Evolutionary conservation across 1,140 invertebrate species (phyloP).

Genomic region (Pseudomyrmex pallidus): DNA sequence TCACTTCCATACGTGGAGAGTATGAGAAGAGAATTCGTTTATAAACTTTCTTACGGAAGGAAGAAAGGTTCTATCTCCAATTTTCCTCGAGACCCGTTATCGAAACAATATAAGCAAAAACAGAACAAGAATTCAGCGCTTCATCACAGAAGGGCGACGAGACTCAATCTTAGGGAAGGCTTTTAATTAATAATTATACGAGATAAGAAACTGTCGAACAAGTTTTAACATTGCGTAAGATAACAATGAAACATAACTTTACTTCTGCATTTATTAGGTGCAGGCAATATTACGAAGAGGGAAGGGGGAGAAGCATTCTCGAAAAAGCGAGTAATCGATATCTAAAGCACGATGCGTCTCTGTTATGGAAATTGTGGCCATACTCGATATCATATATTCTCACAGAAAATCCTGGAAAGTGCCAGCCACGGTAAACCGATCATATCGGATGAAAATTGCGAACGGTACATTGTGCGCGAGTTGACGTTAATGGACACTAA

Average conservation of each 20-base stretch:
- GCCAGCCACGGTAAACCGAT: constrained; percentile 47
- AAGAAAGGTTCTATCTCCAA: constrained; percentile 37
- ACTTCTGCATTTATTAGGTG: constrained; percentile 33
- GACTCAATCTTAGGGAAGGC: not conserved
- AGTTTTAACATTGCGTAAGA: constrained; percentile 20
- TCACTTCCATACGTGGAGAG: not conserved
- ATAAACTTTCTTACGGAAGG: not conserved
- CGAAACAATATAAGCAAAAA: constrained; percentile 36
- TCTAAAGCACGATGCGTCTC: constrained; percentile 56
- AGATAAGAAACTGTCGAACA: not conserved
- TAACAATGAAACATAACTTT: constrained; percentile 23
- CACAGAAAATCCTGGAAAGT: constrained; percentile 28
- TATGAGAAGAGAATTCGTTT: constrained; percentile 1
- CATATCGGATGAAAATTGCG: constrained; percentile 46
- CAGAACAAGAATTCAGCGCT: constrained; percentile 27
- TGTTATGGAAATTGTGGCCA: constrained; percentile 62
- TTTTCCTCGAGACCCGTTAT: constrained; percentile 17
- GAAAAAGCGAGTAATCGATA: constrained; percentile 68
- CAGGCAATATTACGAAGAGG: constrained; percentile 26
- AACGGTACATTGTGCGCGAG: not conserved
- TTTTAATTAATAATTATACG: constrained; percentile 51
- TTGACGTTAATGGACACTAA: constrained; percentile 34
- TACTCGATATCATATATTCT: constrained; percentile 43
- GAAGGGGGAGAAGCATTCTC: not conserved
- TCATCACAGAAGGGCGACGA: not conserved